Conservation (phyloP, 2,113 vertebrate genomes). For the Zingel zingel region DNA sequence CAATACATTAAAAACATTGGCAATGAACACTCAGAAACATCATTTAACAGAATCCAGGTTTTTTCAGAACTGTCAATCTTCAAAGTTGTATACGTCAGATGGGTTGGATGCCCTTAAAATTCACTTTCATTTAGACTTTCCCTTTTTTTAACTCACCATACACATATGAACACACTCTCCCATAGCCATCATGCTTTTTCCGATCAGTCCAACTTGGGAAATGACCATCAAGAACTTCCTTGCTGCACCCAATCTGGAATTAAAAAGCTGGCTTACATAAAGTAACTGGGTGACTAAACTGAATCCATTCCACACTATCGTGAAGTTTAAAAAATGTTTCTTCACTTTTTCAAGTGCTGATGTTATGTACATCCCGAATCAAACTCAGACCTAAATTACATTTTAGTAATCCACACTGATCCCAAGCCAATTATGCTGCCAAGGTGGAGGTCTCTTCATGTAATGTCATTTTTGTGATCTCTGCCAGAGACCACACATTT, state of each 20-base stretch:
- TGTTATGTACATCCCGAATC: neutral
- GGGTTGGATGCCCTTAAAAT: constrained; percentile 16
- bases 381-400: neutral
- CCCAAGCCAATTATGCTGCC: neutral
- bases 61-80: neutral
- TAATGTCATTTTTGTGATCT: neutral
- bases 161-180: constrained; percentile 3
- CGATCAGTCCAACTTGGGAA: neutral
- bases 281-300: neutral
- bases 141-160: constrained; percentile 32
- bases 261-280: neutral
- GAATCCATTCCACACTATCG: neutral
- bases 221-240: neutral
- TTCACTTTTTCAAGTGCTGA: neutral
- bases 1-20: neutral
- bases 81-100: neutral
- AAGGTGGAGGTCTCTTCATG: neutral
- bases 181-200: neutral
- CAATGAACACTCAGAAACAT: constrained; percentile 1
- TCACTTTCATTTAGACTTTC: constrained; percentile 31
- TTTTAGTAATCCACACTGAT: neutral
- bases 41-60: neutral
- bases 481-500: neutral
- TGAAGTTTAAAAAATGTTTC: neutral
- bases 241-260: neutral